Evolutionary conservation across 2,113 vertebrate genomes (phyloP).

Genomic region (Sinocyclocheilus rhinocerous): DNA sequence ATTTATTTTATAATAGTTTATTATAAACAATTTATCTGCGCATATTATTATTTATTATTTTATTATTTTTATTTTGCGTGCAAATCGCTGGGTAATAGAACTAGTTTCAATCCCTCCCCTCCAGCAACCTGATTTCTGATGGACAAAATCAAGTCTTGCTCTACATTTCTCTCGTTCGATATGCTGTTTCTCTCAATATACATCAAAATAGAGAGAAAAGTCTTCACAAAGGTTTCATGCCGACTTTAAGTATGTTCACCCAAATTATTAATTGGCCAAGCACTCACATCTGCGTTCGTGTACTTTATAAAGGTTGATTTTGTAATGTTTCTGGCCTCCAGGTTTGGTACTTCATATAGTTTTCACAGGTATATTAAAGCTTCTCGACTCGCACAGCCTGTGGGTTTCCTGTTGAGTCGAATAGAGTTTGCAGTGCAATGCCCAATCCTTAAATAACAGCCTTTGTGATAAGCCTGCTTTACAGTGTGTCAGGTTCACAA

Average conservation of each 20-base stretch:
- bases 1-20: background rate
- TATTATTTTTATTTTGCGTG: too few species aligned
- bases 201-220: background rate
- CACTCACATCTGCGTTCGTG: background rate
- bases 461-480: background rate
- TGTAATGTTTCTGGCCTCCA: background rate
- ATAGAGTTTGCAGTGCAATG: slow-evolving; percentile 2
- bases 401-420: background rate
- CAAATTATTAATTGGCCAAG: too few species aligned
- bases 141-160: background rate
- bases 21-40: background rate
- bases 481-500: slow-evolving; percentile 7
- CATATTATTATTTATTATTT: background rate
- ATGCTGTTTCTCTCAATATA: background rate
- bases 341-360: background rate
- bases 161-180: background rate
- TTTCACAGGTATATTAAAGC: slow-evolving; percentile 1
- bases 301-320: background rate
- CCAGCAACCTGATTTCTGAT: background rate
- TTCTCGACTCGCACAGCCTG: background rate
- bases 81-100: background rate
- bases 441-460: slow-evolving; percentile 4
- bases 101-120: background rate
- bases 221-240: background rate
- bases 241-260: background rate